A percentile compares a stretch with the other conserved stretches of the same genome.
Evolutionary conservation across 2,888 invertebrate species (phyloP).

Genomic region (Microplitis manilae): DNA sequence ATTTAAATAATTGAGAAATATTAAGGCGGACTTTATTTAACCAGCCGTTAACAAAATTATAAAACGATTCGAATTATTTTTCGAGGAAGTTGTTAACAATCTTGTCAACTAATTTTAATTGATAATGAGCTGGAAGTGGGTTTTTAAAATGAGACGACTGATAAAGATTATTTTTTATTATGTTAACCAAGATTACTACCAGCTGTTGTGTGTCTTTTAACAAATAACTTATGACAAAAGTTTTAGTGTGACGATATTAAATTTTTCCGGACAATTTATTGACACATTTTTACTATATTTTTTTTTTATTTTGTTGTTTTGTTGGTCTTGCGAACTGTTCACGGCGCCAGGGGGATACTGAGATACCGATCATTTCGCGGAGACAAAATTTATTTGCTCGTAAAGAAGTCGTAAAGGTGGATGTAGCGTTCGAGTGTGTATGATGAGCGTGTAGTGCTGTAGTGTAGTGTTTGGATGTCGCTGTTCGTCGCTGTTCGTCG

Average conservation of each 20-base stretch:
- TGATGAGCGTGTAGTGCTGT: not conserved
- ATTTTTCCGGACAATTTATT: not conserved
- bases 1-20: not conserved
- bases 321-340: conserved; percentile 1
- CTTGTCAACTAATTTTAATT: no score
- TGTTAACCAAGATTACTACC: not conserved
- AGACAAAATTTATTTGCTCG: conserved; percentile 64
- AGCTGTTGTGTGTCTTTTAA: not conserved
- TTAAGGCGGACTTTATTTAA: no score
- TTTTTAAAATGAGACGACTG: no score
- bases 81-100: no score
- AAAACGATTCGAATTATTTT: no score
- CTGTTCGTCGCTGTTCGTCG: conserved; percentile 50
- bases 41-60: no score
- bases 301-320: not conserved
- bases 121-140: no score
- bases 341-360: conserved; percentile 27
- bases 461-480: conserved; percentile 24
- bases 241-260: not conserved
- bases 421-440: conserved; percentile 17
- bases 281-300: not conserved
- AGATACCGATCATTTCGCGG: conserved; percentile 43
- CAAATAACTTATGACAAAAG: not conserved
- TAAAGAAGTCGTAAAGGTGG: conserved; percentile 60
- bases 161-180: no score